phyloP scores from a whole-genome alignment of 2,888 invertebrate species.

The Zaprionus lineosus region DNA sequence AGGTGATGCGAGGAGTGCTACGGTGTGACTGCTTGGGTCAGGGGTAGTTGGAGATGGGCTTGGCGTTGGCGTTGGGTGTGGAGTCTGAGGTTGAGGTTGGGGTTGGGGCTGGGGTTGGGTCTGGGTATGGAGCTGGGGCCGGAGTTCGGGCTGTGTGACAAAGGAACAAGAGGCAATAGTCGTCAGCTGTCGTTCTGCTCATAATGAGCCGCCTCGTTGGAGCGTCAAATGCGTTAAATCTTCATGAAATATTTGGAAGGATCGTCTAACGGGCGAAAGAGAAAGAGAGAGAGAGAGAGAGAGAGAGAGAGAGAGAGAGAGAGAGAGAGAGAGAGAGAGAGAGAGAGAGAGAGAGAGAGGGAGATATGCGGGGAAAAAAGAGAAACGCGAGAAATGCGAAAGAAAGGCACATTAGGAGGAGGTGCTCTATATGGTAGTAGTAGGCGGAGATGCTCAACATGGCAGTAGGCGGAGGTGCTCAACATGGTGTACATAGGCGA shows the following conservation, averaged over 20 bases:
- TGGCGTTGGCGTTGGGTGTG: too few relatives aligned
- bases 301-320: background rate
- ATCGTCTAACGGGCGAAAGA: background rate
- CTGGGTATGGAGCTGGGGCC: background rate
- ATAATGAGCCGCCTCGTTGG: slow-evolving; percentile 58
- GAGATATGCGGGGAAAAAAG: slow-evolving; percentile 28
- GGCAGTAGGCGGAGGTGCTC: background rate
- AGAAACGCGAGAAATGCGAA: background rate
- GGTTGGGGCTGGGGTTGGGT: too few relatives aligned
- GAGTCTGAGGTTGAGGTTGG: too few relatives aligned
- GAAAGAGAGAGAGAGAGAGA: background rate
- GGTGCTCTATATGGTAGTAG: background rate
- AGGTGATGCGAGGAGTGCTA: background rate
- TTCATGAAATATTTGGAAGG: slow-evolving; percentile 53
- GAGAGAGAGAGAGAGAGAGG: slow-evolving; percentile 6
- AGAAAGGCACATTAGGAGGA: background rate
- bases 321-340: background rate
- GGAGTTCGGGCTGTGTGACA: background rate
- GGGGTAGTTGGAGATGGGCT: too few relatives aligned
- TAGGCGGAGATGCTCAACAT: background rate
- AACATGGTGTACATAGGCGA: background rate
- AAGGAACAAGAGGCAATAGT: background rate
- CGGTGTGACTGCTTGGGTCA: too few relatives aligned
- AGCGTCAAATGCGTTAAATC: slow-evolving; percentile 63
- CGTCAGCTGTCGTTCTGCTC: slow-evolving; percentile 6